phyloP scores from a whole-genome alignment of 2,113 vertebrate species.

The Sceloporus tristichus region DNA sequence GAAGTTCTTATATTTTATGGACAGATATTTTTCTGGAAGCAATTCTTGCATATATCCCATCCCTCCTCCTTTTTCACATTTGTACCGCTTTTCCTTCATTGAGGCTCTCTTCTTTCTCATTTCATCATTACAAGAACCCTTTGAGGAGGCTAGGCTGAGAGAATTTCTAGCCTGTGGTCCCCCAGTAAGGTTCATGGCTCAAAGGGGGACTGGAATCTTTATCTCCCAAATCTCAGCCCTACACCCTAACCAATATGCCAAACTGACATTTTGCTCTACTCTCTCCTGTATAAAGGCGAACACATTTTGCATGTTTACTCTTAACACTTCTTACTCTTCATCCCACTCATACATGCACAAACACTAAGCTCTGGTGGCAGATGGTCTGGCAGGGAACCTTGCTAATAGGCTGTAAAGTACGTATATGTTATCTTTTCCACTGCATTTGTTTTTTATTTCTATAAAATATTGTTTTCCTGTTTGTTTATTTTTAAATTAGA shows the following conservation, averaged over 20 bases:
- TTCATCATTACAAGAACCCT: too few relatives aligned
- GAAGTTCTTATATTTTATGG: neutral
- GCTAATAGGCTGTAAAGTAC: neutral
- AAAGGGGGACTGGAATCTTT: too few relatives aligned
- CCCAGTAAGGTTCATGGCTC: too few relatives aligned
- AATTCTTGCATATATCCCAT: neutral
- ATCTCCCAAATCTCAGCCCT: too few relatives aligned
- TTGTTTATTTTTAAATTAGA: conserved; percentile 76
- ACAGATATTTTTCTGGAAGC: neutral
- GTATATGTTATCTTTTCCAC: neutral
- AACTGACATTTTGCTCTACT: too few relatives aligned
- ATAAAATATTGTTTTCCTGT: neutral
- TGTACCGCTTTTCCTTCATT: too few relatives aligned
- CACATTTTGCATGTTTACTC: neutral
- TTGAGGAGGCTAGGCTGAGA: too few relatives aligned
- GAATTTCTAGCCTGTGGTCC: too few relatives aligned
- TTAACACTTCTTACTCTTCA: neutral
- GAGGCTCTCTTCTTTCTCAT: too few relatives aligned
- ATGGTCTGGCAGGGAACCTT: neutral
- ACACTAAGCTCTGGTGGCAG: neutral
- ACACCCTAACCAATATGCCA: too few relatives aligned
- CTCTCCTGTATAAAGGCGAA: neutral
- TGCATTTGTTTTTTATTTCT: neutral
- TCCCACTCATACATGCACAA: neutral
- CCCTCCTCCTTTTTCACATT: neutral